These are phyloP conservation scores for Malurus melanocephalus DNA, from an alignment of 2,113 vertebrate genomes.

Conservation along the genomic window DNA sequence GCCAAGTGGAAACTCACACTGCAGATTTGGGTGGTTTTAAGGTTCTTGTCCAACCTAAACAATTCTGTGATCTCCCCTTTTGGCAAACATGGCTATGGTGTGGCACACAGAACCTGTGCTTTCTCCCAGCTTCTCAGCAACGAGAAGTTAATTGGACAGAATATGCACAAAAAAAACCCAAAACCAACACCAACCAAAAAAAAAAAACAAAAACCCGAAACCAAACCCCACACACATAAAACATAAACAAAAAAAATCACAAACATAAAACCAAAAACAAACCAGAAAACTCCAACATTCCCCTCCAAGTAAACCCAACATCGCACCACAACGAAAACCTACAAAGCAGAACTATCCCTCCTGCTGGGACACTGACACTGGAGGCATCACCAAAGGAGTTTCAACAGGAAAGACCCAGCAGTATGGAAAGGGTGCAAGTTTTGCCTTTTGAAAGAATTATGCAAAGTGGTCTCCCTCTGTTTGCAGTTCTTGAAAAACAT, in stretches of 20 bases:
- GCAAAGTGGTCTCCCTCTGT: neutral
- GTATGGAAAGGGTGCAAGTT: fast-evolving
- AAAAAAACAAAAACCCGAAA: neutral
- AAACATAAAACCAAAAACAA: no score
- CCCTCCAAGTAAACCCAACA: neutral
- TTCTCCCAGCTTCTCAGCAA: neutral
- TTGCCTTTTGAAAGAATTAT: no score
- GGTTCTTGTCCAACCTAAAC: neutral
- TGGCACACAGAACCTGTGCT: neutral
- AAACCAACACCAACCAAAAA: neutral
- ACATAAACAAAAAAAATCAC: no score
- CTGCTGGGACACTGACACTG: neutral
- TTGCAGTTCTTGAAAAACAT: neutral
- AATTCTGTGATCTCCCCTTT: neutral
- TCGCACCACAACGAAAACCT: neutral
- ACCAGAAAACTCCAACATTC: neutral
- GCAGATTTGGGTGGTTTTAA: neutral
- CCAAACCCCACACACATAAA: neutral
- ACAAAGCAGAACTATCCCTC: neutral
- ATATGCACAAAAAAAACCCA: neutral
- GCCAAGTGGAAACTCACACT: neutral
- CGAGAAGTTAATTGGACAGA: fast-evolving
- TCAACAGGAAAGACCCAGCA: neutral
- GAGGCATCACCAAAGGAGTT: neutral
- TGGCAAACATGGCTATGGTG: neutral